Percentiles rank a stretch among this genome's conserved stretches.
phyloP scores from a whole-genome alignment of 2,797 vertebrate species.

The Semotilus atromaculatus region DNA sequence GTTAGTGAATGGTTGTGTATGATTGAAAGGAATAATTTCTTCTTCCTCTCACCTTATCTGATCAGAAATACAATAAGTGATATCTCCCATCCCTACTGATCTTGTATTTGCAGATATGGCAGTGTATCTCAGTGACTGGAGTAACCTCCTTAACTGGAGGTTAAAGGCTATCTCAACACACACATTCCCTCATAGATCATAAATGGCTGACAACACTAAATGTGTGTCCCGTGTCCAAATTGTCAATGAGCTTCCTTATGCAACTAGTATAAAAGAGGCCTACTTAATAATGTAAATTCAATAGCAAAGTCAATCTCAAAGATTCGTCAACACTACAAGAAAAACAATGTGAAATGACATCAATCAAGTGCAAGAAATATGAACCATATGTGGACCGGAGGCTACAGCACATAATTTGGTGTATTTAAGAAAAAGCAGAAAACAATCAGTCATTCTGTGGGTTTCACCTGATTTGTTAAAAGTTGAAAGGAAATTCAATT shows the following conservation, averaged over 20 bases:
- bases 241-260: background rate
- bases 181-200: background rate
- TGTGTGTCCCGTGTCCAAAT: background rate
- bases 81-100: background rate
- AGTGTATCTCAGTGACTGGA: background rate
- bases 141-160: too few relatives aligned
- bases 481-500: background rate
- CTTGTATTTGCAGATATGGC: background rate
- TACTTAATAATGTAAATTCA: conserved; percentile 19
- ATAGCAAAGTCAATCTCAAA: conserved; percentile 1
- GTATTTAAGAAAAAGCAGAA: conserved; percentile 27
- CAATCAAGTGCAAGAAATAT: conserved; percentile 17
- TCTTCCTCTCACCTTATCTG: background rate
- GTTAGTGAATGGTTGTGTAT: background rate
- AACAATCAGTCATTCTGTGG: conserved; percentile 33
- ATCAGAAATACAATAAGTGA: background rate
- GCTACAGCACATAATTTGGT: conserved; percentile 15
- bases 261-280: background rate
- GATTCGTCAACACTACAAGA: conserved; percentile 19
- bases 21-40: background rate
- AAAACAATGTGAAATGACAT: conserved; percentile 28
- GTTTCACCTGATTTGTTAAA: conserved; percentile 3
- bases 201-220: background rate
- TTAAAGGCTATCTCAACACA: background rate
- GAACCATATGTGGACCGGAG: background rate